phyloP scores from a whole-genome alignment of 2,888 invertebrate genomes.

The Gisinianus flammeolus region DNA sequence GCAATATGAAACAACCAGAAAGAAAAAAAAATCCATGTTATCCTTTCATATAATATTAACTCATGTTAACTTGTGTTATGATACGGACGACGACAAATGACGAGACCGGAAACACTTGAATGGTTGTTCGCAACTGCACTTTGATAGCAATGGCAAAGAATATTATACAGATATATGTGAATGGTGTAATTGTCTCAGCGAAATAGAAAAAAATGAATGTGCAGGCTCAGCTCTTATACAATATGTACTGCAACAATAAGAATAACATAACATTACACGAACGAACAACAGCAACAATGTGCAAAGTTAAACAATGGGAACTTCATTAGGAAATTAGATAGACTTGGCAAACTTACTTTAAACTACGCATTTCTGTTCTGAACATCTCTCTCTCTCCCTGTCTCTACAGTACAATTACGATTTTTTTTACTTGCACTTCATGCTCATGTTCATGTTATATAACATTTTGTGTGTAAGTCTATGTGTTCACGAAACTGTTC shows the following conservation, averaged over 20 bases:
- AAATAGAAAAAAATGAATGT: no score
- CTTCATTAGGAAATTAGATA: slow-evolving; percentile 7
- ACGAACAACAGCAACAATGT: not conserved
- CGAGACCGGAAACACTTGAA: slow-evolving; percentile 33
- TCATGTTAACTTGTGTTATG: no score
- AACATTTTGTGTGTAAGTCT: no score
- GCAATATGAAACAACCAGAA: not conserved
- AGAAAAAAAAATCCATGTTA: not conserved
- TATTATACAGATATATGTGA: not conserved
- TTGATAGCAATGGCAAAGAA: slow-evolving; percentile 1
- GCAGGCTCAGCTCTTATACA: no score
- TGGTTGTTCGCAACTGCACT: slow-evolving; percentile 13
- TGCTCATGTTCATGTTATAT: no score
- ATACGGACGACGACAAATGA: not conserved
- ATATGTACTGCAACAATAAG: no score
- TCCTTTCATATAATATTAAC: not conserved
- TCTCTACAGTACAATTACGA: no score
- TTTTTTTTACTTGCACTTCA: no score
- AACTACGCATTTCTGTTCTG: not conserved
- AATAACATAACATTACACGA: not conserved
- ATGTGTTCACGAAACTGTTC: no score
- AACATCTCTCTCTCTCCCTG: no score
- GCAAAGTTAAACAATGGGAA: slow-evolving; percentile 8
- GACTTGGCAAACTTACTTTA: not conserved
- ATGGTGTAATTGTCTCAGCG: no score